A percentile compares a stretch with the other conserved stretches of the same genome.
Conservation (phyloP, 37 sponge, comb jelly and placozoan genomes). For the Ianthella basta region DNA sequence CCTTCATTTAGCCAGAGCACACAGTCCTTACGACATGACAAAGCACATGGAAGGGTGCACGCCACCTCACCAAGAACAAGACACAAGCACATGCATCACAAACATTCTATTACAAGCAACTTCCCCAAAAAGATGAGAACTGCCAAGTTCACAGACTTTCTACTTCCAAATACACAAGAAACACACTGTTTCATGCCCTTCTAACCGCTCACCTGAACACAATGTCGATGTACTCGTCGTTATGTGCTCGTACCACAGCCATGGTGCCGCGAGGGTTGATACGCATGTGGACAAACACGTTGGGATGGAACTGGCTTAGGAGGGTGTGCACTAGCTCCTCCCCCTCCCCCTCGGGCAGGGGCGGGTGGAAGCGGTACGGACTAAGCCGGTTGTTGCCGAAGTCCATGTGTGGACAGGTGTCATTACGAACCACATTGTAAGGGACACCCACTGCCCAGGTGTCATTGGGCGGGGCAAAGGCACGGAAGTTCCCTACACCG, state of each 20-base stretch:
- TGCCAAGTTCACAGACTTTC: no score
- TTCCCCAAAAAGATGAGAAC: no score
- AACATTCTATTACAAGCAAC: no score
- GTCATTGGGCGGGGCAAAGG: slow-evolving; percentile 61
- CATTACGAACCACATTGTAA: slow-evolving; percentile 56
- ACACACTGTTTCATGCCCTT: no score
- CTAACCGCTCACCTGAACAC: slow-evolving; percentile 60
- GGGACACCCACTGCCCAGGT: slow-evolving; percentile 45
- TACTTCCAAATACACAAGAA: no score
- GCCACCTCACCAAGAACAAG: no score
- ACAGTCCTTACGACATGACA: no score
- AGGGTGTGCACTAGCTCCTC: slow-evolving; percentile 62
- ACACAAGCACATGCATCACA: no score
- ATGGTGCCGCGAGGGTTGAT: slow-evolving; percentile 83
- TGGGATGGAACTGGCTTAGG: slow-evolving; percentile 80
- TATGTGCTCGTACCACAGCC: slow-evolving; percentile 76
- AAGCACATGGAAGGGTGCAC: no score
- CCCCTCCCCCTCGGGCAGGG: slow-evolving; percentile 38
- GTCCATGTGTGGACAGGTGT: background rate
- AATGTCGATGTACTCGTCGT: slow-evolving; percentile 65
- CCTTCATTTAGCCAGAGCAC: no score
- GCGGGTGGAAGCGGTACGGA: slow-evolving; percentile 61
- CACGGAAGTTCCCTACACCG: slow-evolving; percentile 67
- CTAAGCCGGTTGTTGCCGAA: background rate
- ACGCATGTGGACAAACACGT: slow-evolving; percentile 71